Base-by-base conservation (phyloP, 2,113 vertebrate species). In the Neotragus moschatus region DNA sequence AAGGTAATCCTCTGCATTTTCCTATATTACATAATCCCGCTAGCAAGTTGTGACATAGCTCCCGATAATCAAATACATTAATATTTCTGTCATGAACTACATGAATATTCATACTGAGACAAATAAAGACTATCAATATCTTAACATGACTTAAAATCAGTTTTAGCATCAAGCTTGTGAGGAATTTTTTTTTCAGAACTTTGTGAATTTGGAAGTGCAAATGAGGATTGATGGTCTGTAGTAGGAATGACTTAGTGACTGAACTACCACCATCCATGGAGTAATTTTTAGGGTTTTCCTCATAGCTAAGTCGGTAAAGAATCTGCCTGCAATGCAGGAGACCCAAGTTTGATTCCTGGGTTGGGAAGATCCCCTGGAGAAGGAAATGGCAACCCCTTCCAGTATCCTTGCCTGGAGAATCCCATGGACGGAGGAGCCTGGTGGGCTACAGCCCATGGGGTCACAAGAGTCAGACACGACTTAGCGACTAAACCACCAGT, bases 11-110 rank as follows among this genome's bases (percentile, higher is more conserved):
- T 56, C 15, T 94, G 11, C 51, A 88, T 85, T 95, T 94, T 12
- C 53, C 30, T 85, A 53, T 90, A 75, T 81, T 51, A 70, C 28
- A 56, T 60, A 60, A 60, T 91, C 63, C 13, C 58, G 82, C 60
- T 61, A 93, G 16, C 21, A 94, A 45, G 53, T 53, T 87, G 56
- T 73, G 2, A 25, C 45, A 75, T 96, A 91, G 49, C 8, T 61
- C 55, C 33, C 16, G 33, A 85, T 63, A 84, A 85, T 92, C 33
- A 90, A 94, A 75, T 49, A 63, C 15, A 82, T 93, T 86, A 77
- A 85, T 91, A 94, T 90, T 85, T 94, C 43, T 94, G 23, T 88
- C 56, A 92, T 90, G 28, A 94, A 94, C 66, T 91, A n/a, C 39
- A 88, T 95, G 43, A 81, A 81, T 92, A 90, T 81, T 91, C 58